Evolutionary conservation across 1,140 invertebrate genomes (phyloP).

Genomic region (Eueides isabella): DNA sequence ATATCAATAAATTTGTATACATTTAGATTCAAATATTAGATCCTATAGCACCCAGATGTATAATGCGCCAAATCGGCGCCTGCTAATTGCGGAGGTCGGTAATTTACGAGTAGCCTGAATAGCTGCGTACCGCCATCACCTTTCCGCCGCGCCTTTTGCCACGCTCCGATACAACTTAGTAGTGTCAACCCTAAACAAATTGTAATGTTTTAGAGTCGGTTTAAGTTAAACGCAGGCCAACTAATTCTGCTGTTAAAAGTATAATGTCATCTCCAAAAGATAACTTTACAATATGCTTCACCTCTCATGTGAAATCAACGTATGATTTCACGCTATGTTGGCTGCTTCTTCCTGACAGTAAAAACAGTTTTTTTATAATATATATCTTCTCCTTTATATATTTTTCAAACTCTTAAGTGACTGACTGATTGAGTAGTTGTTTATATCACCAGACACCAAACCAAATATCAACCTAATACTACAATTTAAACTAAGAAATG

Average conservation of each 20-base stretch:
- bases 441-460: too few species aligned
- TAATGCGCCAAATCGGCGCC: slow-evolving; percentile 77
- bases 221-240: not conserved
- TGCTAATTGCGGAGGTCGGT: slow-evolving; percentile 76
- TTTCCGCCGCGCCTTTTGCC: slow-evolving; percentile 44
- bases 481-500: too few species aligned
- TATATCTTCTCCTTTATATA: too few species aligned
- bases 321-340: too few species aligned
- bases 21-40: slow-evolving; percentile 25
- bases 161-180: slow-evolving; percentile 43
- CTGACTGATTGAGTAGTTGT: too few species aligned
- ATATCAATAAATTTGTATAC: slow-evolving; percentile 12
- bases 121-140: slow-evolving; percentile 54
- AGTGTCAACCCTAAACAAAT: slow-evolving; percentile 58
- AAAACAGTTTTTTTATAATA: too few species aligned
- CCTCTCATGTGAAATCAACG: not conserved
- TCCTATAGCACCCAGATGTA: slow-evolving; percentile 40
- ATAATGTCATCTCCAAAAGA: not conserved
- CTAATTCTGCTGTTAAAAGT: not conserved
- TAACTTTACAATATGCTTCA: not conserved
- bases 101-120: slow-evolving; percentile 74
- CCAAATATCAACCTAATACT: too few species aligned
- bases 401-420: too few species aligned
- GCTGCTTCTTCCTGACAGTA: too few species aligned
- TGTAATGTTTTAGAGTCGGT: not conserved